These are phyloP conservation scores for Myodes glareolus DNA, from an alignment of 2,113 vertebrate species.

Conservation along the genomic window DNA sequence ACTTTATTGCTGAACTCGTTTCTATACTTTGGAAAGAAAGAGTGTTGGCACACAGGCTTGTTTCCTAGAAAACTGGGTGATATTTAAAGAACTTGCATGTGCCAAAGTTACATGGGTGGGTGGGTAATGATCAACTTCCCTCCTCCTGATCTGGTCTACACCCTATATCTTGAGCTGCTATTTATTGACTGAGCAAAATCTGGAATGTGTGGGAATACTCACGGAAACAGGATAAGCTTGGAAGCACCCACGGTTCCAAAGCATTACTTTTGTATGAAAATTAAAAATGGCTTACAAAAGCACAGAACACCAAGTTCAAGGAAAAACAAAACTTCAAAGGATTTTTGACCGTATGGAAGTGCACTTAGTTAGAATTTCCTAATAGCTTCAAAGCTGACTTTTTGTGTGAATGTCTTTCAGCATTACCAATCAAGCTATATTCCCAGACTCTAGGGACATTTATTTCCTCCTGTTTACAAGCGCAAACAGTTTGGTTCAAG, in stretches of 20 bases:
- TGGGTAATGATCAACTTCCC: neutral
- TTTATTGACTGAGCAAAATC: neutral
- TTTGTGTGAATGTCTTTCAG: neutral
- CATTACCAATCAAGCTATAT: neutral
- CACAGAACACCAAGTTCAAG: neutral
- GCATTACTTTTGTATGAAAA: neutral
- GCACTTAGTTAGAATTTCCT: neutral
- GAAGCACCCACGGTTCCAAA: neutral
- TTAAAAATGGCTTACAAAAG: slow-evolving; percentile 21
- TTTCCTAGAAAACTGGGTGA: neutral
- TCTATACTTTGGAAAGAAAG: neutral
- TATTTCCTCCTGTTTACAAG: neutral
- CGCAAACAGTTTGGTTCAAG: neutral
- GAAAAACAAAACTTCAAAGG: neutral
- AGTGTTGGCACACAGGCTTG: neutral
- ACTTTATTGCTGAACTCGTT: neutral
- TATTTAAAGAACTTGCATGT: neutral
- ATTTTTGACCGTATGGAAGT: neutral
- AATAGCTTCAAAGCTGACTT: neutral
- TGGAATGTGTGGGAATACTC: neutral
- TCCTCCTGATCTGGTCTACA: fast-evolving
- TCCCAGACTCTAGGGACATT: no score
- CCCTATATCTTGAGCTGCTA: neutral
- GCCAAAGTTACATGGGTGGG: neutral
- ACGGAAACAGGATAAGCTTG: neutral